phyloP scores from a whole-genome alignment of 92 coral and sea anemone species.

The Epizoanthus stellaris region DNA sequence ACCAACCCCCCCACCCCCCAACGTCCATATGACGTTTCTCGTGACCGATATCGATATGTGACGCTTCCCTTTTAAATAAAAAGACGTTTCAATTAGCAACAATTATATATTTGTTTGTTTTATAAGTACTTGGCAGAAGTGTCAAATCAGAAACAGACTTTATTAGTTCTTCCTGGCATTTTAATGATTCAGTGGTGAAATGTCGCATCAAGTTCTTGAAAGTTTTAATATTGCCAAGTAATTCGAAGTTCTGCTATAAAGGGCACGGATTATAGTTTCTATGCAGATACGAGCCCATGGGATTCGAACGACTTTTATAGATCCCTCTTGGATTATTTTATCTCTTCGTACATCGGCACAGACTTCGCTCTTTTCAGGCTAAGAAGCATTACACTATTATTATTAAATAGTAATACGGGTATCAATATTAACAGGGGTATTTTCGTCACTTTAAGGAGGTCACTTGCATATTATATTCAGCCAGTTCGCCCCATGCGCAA shows the following conservation, averaged over 20 bases:
- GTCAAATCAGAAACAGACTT: background rate
- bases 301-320: constrained; percentile 24
- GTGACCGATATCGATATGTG: too few relatives aligned
- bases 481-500: background rate
- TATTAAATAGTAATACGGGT: background rate
- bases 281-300: constrained; percentile 1
- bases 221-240: constrained; percentile 10
- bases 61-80: too few relatives aligned
- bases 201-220: background rate
- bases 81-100: constrained; percentile 9
- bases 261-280: background rate
- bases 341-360: background rate
- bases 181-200: constrained; percentile 26
- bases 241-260: background rate
- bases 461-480: background rate
- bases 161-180: constrained; percentile 5
- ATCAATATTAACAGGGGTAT: background rate
- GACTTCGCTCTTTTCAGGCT: too few relatives aligned
- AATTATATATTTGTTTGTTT: constrained; percentile 3
- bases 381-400: background rate
- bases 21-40: too few relatives aligned
- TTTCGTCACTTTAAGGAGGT: constrained; percentile 25
- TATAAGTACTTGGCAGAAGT: constrained; percentile 15
- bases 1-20: too few relatives aligned
- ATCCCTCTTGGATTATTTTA: constrained; percentile 15